Conservation (phyloP, 2,888 invertebrate species). For the Notodonta dromedarius region DNA sequence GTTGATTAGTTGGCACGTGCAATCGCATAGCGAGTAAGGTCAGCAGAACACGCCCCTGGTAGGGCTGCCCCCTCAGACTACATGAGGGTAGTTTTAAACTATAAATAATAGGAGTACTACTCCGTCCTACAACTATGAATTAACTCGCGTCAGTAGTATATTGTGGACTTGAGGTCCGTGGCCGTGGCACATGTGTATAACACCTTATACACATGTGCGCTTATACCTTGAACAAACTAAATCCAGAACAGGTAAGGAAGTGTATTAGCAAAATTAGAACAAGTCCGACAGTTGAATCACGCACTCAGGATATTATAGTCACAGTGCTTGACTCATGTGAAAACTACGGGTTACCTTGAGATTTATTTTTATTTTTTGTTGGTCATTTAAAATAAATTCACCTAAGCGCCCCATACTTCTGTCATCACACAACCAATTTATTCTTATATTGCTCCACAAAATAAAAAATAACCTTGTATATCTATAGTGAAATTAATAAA, state of each 20-base stretch:
- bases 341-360: not conserved
- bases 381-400: not conserved
- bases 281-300: too few relatives aligned
- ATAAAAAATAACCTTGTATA: not conserved
- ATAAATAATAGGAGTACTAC: not conserved
- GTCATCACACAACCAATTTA: not conserved
- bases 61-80: constrained; percentile 12
- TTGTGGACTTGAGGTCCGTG: too few relatives aligned
- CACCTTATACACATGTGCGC: too few relatives aligned
- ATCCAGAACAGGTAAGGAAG: too few relatives aligned
- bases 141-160: too few relatives aligned
- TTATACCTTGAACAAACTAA: too few relatives aligned
- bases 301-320: too few relatives aligned
- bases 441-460: not conserved
- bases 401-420: not conserved
- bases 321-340: too few relatives aligned
- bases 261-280: too few relatives aligned
- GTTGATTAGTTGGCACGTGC: constrained; percentile 49
- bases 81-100: not conserved
- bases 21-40: constrained; percentile 44
- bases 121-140: too few relatives aligned
- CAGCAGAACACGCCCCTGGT: constrained; percentile 32
- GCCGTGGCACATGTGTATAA: too few relatives aligned
- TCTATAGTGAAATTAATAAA: not conserved
- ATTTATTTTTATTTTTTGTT: not conserved